Percentiles rank a stretch among this genome's conserved stretches.
These are phyloP conservation scores for Heterodera schachtii DNA, from an alignment of 1,140 invertebrate species.

Conservation along the genomic window DNA sequence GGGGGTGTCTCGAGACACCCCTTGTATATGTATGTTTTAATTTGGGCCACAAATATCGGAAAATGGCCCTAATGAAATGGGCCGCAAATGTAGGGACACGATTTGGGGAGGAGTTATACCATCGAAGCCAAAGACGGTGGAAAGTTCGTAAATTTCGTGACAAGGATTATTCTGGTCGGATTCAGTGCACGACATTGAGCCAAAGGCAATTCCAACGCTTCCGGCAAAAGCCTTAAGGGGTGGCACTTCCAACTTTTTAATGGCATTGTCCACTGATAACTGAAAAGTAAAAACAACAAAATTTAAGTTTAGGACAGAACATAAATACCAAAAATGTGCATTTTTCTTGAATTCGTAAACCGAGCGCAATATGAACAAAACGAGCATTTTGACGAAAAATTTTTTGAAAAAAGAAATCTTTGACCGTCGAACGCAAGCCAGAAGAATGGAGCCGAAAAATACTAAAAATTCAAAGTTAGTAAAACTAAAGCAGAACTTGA, in stretches of 20 bases:
- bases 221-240: neutral
- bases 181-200: conserved; percentile 25
- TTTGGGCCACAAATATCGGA: too few species aligned
- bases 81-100: too few species aligned
- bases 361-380: neutral
- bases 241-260: conserved; percentile 2
- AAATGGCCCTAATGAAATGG: too few species aligned
- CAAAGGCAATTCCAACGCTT: conserved; percentile 9
- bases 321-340: neutral
- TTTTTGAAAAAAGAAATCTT: neutral
- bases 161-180: conserved; percentile 23
- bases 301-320: neutral
- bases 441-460: neutral
- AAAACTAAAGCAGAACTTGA: neutral
- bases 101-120: neutral
- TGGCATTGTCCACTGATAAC: conserved; percentile 3
- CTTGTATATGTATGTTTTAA: conserved; percentile 7
- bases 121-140: conserved; percentile 50
- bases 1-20: too few species aligned
- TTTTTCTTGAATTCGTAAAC: neutral
- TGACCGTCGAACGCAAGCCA: neutral
- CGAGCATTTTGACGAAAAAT: neutral
- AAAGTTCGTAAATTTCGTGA: conserved; percentile 28
- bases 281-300: neutral
- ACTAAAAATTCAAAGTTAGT: neutral